Percentiles rank a stretch among this genome's conserved stretches.
These are phyloP conservation scores for Catostylus mosaicus DNA, from an alignment of 30 jellyfish, hydroid and myxozoan genomes.

Conservation along the genomic window DNA sequence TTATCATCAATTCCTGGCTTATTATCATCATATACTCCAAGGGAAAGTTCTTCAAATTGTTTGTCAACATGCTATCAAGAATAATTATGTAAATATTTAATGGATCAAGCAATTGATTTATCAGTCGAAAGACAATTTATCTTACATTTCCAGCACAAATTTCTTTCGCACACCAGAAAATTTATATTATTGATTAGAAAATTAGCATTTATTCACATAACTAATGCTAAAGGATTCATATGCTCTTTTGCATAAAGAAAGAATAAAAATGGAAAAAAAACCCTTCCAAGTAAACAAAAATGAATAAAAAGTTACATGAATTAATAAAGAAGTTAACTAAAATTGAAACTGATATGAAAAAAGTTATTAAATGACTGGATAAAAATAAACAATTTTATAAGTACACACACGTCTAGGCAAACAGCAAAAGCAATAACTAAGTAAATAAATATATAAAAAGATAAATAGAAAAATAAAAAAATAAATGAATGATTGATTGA, in stretches of 20 bases:
- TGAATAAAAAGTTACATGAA: too few relatives aligned
- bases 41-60: slow-evolving; percentile 14
- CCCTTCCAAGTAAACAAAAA: too few relatives aligned
- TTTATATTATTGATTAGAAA: neutral
- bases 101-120: neutral
- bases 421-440: too few relatives aligned
- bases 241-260: neutral
- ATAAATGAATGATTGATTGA: too few relatives aligned
- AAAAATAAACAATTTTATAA: too few relatives aligned
- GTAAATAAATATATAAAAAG: too few relatives aligned
- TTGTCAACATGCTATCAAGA: slow-evolving; percentile 5
- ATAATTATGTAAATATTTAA: neutral
- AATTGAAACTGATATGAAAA: too few relatives aligned
- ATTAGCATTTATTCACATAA: neutral
- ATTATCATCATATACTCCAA: neutral
- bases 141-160: neutral
- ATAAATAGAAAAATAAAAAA: too few relatives aligned
- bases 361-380: too few relatives aligned
- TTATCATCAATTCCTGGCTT: neutral
- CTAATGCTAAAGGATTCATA: neutral
- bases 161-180: neutral
- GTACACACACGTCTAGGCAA: too few relatives aligned
- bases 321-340: too few relatives aligned
- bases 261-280: too few relatives aligned
- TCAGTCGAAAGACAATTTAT: neutral